Base-by-base conservation (phyloP, 92 coral and sea anemone species). In the Epizoanthus fatuus region DNA sequence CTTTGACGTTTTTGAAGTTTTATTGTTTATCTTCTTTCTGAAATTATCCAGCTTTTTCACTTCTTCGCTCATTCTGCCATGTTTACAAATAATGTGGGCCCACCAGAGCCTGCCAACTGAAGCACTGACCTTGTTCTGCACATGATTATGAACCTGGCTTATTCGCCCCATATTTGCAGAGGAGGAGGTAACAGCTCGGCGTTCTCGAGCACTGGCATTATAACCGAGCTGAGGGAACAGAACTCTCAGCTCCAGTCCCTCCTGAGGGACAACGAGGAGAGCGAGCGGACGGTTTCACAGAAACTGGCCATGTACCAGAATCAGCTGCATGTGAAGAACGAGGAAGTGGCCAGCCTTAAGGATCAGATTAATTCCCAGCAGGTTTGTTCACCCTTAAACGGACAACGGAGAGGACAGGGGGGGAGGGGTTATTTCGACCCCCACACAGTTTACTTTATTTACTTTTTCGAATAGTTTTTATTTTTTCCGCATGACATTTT, bases 241-340 rank as follows among this genome's bases (percentile, higher is more conserved):
- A 84, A 81, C 57, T 86, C 93, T 5, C 92, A 96, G 79, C 75
- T 94, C 39, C 98, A 96, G 75, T 84, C 82, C 32, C 75, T 91
- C 56, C 72, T 96, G 15, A 90, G 87, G 65, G 94, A 89, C 74
- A 96, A 94, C 22, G 98, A 94, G 19, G 98, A 94, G 60, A 64
- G 81, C n/a, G 98, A 93, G 51, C 93, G 95, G 75, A 88, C 94
- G 1, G 74, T 92, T 8, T 76, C 93, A 35, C 98, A 96, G 86
- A 96, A 96, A 74, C 85, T 96, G 7, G 85, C 94, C 17, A 85
- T 84, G 81, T 96, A 94, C 63, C 98, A 96, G 69, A 89, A 91
- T 63, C 98, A 96, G 55, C 90, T 96, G 17, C 98, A 96, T 55
- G 87, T 89, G 8, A 94, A 91, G 87, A 96, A 96, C 79, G 94